Conservation (phyloP, 2,113 vertebrate genomes). For the Hyla sarda region DNA sequence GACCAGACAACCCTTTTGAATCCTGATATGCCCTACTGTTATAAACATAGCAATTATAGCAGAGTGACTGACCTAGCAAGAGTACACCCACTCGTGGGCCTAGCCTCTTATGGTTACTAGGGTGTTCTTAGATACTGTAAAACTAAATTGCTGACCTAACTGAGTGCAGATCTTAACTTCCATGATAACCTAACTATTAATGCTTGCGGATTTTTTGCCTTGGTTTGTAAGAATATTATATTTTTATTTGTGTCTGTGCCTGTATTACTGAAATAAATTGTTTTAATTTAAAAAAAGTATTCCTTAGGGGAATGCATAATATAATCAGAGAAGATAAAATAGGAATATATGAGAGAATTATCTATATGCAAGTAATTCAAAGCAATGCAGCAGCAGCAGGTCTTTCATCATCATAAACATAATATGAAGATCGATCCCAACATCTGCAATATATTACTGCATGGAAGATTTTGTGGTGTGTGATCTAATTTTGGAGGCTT, state of each 20-base stretch:
- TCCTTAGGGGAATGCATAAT: not conserved
- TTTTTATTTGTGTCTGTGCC: slow-evolving; percentile 3
- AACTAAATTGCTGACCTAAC: too few relatives aligned
- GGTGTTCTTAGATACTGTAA: too few relatives aligned
- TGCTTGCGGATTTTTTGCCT: not conserved
- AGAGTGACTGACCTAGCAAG: too few relatives aligned
- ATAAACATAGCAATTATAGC: too few relatives aligned
- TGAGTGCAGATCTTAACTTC: too few relatives aligned
- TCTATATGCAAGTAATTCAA: slow-evolving; percentile 19
- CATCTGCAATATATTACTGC: slow-evolving; percentile 32
- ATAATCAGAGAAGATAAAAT: slow-evolving; percentile 20
- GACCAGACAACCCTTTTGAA: too few relatives aligned
- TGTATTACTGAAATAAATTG: slow-evolving; percentile 12
- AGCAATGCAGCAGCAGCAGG: not conserved
- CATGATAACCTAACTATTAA: too few relatives aligned
- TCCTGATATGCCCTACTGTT: too few relatives aligned
- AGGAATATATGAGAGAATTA: slow-evolving; percentile 27
- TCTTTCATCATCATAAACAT: slow-evolving; percentile 26
- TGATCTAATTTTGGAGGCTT: slow-evolving; percentile 36
- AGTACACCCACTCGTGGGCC: too few relatives aligned
- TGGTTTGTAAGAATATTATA: not conserved
- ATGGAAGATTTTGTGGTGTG: slow-evolving; percentile 1
- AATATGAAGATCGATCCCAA: slow-evolving; percentile 12
- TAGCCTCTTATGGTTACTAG: too few relatives aligned
- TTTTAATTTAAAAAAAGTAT: not conserved